phyloP scores from a whole-genome alignment of 2,113 vertebrate genomes.

The Indicator maculatus region DNA sequence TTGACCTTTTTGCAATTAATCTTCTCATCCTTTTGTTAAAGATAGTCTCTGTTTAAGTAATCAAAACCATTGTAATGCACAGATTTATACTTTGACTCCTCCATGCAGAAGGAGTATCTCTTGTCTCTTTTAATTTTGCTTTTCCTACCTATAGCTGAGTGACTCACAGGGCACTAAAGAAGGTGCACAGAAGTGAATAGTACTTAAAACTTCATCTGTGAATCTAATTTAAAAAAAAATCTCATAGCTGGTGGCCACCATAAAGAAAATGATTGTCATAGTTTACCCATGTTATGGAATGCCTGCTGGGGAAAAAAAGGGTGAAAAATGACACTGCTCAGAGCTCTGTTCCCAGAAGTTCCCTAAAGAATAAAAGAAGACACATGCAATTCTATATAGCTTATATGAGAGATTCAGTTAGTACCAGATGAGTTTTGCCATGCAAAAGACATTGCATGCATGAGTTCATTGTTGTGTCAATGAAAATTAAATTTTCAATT shows the following conservation, averaged over 20 bases:
- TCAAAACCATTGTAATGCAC: not conserved
- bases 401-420: not conserved
- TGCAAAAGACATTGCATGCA: not conserved
- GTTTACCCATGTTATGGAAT: not conserved
- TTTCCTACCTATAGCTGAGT: not conserved
- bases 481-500: not conserved
- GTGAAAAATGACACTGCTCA: not conserved
- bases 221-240: not conserved
- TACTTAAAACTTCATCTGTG: not conserved
- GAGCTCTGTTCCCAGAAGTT: constrained; percentile 3
- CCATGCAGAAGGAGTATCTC: not conserved
- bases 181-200: not conserved
- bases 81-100: not conserved
- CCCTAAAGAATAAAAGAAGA: not conserved
- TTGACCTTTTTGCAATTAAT: not conserved
- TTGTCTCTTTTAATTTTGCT: not conserved
- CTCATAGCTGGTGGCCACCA: not conserved
- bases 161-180: not conserved
- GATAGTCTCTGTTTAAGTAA: not conserved
- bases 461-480: not conserved
- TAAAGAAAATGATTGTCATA: not conserved
- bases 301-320: not conserved
- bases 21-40: not conserved
- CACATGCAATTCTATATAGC: not conserved
- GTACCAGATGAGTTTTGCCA: not conserved